Conservation (phyloP, 2,888 invertebrate species). For the Melanostoma mellinum region DNA sequence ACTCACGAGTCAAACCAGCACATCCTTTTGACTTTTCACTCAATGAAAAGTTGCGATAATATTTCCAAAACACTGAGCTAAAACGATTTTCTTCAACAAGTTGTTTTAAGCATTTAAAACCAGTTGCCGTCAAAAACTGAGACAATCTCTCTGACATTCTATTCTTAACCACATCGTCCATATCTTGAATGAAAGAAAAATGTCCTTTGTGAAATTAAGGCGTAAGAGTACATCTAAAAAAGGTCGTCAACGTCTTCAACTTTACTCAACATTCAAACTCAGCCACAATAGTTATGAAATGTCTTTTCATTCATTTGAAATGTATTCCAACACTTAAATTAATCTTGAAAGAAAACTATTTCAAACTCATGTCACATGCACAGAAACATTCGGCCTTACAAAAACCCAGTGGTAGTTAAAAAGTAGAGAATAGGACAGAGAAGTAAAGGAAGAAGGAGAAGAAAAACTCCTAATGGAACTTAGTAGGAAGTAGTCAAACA, state of each 20-base stretch:
- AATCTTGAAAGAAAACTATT: constrained; percentile 37
- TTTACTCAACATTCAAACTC: constrained; percentile 22
- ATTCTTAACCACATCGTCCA: too few relatives aligned
- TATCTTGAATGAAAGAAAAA: too few relatives aligned
- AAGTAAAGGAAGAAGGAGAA: neutral
- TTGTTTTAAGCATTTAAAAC: too few relatives aligned
- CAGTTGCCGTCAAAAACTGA: too few relatives aligned
- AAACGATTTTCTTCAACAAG: too few relatives aligned
- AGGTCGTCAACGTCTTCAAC: constrained; percentile 14
- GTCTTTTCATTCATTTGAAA: constrained; percentile 24
- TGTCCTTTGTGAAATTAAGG: too few relatives aligned
- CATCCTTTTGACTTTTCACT: too few relatives aligned
- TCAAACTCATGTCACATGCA: constrained; percentile 36
- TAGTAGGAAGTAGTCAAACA: constrained; percentile 20
- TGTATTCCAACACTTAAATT: constrained; percentile 27
- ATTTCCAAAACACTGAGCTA: too few relatives aligned
- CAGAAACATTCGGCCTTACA: constrained; percentile 14
- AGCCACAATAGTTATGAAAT: constrained; percentile 12
- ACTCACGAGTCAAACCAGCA: too few relatives aligned
- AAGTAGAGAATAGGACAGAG: neutral
- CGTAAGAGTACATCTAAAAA: neutral
- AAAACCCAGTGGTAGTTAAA: neutral
- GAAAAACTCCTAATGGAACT: constrained; percentile 21
- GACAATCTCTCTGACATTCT: too few relatives aligned
- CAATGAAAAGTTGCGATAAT: too few relatives aligned